These are phyloP conservation scores for Brenthis daphne DNA, from an alignment of 2,888 invertebrate species.

Conservation along the genomic window DNA sequence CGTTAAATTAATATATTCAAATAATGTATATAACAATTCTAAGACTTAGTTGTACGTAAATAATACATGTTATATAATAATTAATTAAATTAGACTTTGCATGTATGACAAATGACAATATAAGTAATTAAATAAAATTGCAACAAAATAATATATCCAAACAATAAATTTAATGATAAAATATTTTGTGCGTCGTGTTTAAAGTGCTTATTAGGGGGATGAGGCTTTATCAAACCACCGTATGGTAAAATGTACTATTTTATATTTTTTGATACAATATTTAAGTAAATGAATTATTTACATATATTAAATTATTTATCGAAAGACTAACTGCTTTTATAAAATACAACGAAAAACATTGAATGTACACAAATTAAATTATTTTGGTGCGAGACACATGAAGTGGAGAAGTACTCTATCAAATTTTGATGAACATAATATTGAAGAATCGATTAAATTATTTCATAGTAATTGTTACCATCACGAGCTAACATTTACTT, in stretches of 20 bases:
- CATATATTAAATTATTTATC: no score
- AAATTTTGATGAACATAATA: no score
- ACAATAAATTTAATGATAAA: constrained; percentile 5
- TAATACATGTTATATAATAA: no score
- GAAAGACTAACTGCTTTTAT: no score
- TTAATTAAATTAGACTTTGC: no score
- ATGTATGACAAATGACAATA: neutral
- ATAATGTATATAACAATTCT: constrained; percentile 8
- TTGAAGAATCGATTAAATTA: neutral
- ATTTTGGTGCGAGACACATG: neutral
- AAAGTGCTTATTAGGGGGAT: neutral
- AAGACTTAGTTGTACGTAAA: constrained; percentile 6
- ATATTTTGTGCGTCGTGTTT: constrained; percentile 13
- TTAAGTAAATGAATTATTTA: no score
- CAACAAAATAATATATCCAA: neutral
- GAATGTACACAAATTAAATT: no score
- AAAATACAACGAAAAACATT: no score
- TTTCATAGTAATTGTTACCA: constrained; percentile 4
- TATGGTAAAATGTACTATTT: no score
- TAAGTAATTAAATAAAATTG: constrained; percentile 1
- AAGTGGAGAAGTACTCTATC: neutral
- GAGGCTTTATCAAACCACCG: no score
- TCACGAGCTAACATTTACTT: constrained; percentile 4
- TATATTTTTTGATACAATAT: no score
- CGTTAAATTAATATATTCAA: neutral